These are phyloP conservation scores for Plotosus lineatus DNA, from an alignment of 2,113 vertebrate genomes.

Conservation along the genomic window DNA sequence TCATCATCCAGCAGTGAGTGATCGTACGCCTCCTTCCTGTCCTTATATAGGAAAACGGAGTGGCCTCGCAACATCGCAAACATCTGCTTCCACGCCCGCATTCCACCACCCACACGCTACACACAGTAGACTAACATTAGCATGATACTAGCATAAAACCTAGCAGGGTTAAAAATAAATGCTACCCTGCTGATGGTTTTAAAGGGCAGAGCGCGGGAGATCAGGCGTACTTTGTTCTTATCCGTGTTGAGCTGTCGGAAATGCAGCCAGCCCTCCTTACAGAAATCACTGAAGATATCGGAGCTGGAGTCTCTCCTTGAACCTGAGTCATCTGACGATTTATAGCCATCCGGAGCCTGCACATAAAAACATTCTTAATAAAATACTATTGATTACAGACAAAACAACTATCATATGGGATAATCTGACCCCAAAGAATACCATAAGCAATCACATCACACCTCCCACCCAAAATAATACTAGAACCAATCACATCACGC, in stretches of 20 bases:
- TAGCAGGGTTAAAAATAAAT: not conserved
- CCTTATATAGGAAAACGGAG: slow-evolving; percentile 90
- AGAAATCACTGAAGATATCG: slow-evolving; percentile 86
- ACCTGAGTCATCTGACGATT: slow-evolving; percentile 87
- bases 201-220: not conserved
- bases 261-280: slow-evolving; percentile 90
- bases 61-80: slow-evolving; percentile 89
- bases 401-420: not conserved
- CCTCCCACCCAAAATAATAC: no score
- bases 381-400: not conserved
- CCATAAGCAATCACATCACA: no score
- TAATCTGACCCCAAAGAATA: no score
- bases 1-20: slow-evolving; percentile 79
- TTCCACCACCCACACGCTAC: slow-evolving; percentile 87
- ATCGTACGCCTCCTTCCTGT: slow-evolving; percentile 84
- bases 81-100: slow-evolving; percentile 93
- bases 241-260: slow-evolving; percentile 88
- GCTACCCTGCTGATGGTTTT: not conserved
- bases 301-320: slow-evolving; percentile 88
- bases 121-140: not conserved
- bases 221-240: slow-evolving; percentile 86
- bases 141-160: not conserved
- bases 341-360: slow-evolving; percentile 80
- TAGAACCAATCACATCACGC: no score
- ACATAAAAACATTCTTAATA: slow-evolving; percentile 24